phyloP scores from a whole-genome alignment of 2,113 vertebrate species.

The Ondatra zibethicus region DNA sequence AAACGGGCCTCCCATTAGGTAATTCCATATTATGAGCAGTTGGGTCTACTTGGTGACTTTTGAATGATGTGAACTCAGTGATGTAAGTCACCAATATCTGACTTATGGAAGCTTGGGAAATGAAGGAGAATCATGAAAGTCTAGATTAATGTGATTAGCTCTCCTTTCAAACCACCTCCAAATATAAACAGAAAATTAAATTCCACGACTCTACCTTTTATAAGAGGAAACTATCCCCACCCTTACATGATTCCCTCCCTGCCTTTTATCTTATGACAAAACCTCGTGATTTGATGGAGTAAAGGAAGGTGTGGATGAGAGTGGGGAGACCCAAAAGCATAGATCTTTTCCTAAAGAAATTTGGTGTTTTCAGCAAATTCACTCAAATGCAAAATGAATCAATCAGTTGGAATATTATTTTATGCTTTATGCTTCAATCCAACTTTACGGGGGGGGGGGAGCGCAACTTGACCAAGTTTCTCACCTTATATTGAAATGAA shows the following conservation, averaged over 20 bases:
- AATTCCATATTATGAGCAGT: background rate
- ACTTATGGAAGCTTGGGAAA: conserved; percentile 24
- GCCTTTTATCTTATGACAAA: conserved; percentile 36
- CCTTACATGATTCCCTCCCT: background rate
- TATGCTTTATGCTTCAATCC: conserved; percentile 66
- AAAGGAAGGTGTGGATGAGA: conserved; percentile 50
- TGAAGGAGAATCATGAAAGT: background rate
- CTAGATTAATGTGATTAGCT: background rate
- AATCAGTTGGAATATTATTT: conserved; percentile 68
- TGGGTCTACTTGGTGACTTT: background rate
- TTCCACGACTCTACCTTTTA: conserved; percentile 25
- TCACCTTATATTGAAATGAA: conserved; percentile 63
- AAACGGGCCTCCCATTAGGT: background rate
- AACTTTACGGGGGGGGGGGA: background rate
- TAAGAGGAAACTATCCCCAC: conserved; percentile 34
- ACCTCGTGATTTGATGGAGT: conserved; percentile 36
- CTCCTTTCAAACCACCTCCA: conserved; percentile 35
- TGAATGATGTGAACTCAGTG: background rate
- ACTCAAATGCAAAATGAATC: conserved; percentile 64
- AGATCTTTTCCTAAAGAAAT: conserved; percentile 63
- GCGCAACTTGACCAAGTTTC: conserved; percentile 38
- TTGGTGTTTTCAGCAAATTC: conserved; percentile 62
- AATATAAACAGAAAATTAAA: conserved; percentile 52
- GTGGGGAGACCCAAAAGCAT: background rate
- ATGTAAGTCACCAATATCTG: background rate